These are phyloP conservation scores for Pseudoatta argentina DNA, from an alignment of 1,140 invertebrate species.

Conservation along the genomic window DNA sequence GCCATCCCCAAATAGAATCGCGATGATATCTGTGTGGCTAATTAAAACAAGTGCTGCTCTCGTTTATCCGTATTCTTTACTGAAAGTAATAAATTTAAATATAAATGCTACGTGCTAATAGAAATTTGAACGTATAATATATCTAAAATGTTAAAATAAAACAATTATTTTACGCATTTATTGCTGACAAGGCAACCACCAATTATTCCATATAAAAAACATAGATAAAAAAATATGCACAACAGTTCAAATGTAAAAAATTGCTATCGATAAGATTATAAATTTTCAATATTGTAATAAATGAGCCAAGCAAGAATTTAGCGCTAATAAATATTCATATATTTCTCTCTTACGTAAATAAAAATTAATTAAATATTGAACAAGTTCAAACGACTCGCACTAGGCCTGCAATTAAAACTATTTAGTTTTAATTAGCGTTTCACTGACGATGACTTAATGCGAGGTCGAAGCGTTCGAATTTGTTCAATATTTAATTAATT, in stretches of 20 bases:
- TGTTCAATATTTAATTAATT: no score
- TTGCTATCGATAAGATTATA: background rate
- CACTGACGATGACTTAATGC: no score
- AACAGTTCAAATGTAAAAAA: background rate
- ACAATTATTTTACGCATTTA: background rate
- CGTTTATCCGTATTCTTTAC: constrained; percentile 14
- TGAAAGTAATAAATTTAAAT: background rate
- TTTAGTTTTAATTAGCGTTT: no score
- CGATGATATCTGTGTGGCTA: constrained; percentile 27
- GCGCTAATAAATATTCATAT: no score
- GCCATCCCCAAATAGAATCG: constrained; percentile 36
- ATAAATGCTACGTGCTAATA: background rate
- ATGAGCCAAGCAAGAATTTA: no score
- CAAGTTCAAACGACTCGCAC: no score
- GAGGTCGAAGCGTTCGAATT: no score
- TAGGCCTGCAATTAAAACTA: no score
- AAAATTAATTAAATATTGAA: no score
- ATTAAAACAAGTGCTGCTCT: constrained; percentile 39
- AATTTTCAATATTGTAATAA: no score
- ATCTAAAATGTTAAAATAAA: background rate
- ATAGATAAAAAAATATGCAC: background rate
- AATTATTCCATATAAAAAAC: background rate
- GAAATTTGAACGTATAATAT: background rate
- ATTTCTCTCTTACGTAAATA: no score
- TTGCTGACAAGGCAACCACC: background rate